Evolutionary conservation across 2,113 vertebrate species (phyloP).

Genomic region (Oryzias woworae): DNA sequence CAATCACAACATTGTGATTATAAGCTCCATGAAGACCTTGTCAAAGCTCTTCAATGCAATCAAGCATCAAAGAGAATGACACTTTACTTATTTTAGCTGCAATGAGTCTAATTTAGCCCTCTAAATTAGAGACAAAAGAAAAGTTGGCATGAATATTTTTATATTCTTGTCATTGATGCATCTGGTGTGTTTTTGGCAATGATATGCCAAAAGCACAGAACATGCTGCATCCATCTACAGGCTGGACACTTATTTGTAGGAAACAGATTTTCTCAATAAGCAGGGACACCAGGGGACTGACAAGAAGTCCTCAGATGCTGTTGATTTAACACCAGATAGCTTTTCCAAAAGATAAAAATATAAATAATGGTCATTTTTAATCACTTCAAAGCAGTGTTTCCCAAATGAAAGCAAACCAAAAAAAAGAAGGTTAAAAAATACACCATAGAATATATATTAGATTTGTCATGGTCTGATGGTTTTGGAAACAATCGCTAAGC

Average conservation of each 20-base stretch:
- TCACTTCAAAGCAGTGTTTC: constrained; percentile 9
- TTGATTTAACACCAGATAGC: constrained; percentile 40
- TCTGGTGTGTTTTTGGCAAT: constrained; percentile 39
- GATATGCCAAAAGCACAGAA: constrained; percentile 43
- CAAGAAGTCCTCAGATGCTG: constrained; percentile 38
- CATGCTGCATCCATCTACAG: constrained; percentile 28
- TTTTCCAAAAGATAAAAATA: constrained; percentile 20
- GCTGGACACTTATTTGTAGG: constrained; percentile 33
- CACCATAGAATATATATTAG: no score
- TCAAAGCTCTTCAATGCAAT: no score
- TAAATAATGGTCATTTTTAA: not conserved
- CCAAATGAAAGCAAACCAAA: no score
- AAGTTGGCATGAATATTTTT: constrained; percentile 45
- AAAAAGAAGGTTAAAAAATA: no score
- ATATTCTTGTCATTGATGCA: constrained; percentile 41
- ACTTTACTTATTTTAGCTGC: no score
- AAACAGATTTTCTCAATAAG: constrained; percentile 28
- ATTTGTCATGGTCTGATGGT: no score
- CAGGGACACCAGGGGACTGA: constrained; percentile 37
- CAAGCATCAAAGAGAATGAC: no score
- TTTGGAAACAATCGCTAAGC: no score
- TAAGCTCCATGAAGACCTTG: no score
- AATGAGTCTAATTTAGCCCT: no score
- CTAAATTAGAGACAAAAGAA: not conserved
- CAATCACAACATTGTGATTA: no score